These are phyloP conservation scores for Myanophis thanlyinensis DNA, from an alignment of 2,113 vertebrate species.

Conservation along the genomic window DNA sequence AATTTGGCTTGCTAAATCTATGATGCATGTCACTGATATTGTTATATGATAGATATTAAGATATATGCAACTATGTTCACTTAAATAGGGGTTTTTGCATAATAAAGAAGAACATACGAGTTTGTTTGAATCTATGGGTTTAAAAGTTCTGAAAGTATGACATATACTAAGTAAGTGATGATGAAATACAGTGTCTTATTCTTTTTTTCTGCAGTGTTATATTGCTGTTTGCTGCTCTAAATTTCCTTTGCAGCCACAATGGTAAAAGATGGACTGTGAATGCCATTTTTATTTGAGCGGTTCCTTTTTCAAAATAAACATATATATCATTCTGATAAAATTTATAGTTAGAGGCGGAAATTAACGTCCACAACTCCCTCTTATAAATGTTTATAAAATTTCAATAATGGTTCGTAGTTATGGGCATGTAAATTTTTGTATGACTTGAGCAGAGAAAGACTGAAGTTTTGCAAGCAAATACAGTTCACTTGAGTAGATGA, in stretches of 20 bases:
- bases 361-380: constrained; percentile 13
- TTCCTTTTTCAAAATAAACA: constrained; percentile 9
- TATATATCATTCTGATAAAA: constrained; percentile 9
- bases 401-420: background rate
- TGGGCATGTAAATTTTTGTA: background rate
- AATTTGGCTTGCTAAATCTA: background rate
- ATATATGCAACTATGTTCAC: background rate
- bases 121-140: background rate
- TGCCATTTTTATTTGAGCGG: constrained; percentile 17
- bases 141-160: background rate
- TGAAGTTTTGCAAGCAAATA: background rate
- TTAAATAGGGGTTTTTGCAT: background rate
- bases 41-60: background rate
- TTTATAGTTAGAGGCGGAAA: background rate
- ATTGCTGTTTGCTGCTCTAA: background rate
- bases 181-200: background rate
- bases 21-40: background rate
- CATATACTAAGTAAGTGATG: background rate
- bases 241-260: background rate
- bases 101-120: background rate
- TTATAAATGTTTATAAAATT: constrained; percentile 1
- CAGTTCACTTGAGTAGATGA: background rate
- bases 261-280: constrained; percentile 10
- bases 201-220: background rate
- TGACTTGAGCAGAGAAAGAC: background rate